These are phyloP conservation scores for Dryobota labecula DNA, from an alignment of 2,888 invertebrate genomes.

Conservation along the genomic window DNA sequence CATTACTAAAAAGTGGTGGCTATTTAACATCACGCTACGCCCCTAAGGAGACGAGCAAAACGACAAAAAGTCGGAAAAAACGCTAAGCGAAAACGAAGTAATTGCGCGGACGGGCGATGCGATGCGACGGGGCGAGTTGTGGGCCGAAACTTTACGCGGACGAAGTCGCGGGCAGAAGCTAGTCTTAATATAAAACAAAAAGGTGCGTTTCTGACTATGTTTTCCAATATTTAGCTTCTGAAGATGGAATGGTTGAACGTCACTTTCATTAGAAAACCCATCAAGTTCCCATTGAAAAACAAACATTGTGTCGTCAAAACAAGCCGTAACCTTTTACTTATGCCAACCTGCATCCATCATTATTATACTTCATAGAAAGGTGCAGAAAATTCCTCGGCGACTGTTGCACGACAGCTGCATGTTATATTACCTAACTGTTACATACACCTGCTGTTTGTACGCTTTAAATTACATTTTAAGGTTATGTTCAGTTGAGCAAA, in stretches of 20 bases:
- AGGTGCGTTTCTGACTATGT: not conserved
- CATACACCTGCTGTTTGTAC: constrained; percentile 72
- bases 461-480: constrained; percentile 64
- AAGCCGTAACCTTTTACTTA: constrained; percentile 30
- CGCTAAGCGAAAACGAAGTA: too few species aligned
- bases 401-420: constrained; percentile 79
- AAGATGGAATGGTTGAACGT: not conserved
- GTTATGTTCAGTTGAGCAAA: constrained; percentile 60
- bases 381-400: constrained; percentile 62
- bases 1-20: too few species aligned
- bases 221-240: not conserved
- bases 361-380: constrained; percentile 51
- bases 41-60: too few species aligned
- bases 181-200: not conserved
- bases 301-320: not conserved
- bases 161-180: too few species aligned
- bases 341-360: constrained; percentile 21
- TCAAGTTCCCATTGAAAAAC: constrained; percentile 1
- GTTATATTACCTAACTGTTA: constrained; percentile 54
- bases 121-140: too few species aligned
- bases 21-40: too few species aligned
- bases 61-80: too few species aligned
- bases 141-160: too few species aligned
- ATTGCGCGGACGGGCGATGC: too few species aligned
- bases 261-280: not conserved